Percentiles rank a stretch among this genome's conserved stretches.
Evolutionary conservation across 2,113 vertebrate genomes (phyloP).

Genomic region (Odocoileus hemionus): DNA sequence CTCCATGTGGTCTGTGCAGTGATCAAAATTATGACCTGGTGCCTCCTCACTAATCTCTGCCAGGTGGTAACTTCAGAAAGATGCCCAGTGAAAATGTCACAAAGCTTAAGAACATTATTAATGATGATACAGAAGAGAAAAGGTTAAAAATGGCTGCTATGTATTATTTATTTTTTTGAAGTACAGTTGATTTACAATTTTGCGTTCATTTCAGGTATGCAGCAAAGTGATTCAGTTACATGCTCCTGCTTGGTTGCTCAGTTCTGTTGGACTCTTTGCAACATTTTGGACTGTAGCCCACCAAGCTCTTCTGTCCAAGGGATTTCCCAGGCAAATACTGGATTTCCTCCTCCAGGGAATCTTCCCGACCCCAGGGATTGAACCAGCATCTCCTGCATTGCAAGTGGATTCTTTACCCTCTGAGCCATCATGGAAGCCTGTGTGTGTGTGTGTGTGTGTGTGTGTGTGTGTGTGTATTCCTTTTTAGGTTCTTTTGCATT

Average conservation of each 20-base stretch:
- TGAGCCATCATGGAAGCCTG: not conserved
- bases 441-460: not conserved
- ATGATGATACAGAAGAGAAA: not conserved
- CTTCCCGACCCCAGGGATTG: not conserved
- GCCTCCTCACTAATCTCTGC: not conserved
- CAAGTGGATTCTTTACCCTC: not conserved
- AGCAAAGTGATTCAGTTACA: not conserved
- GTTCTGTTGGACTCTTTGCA: not conserved
- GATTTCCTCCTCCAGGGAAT: not conserved
- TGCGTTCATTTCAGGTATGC: not conserved
- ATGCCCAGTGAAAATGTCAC: not conserved
- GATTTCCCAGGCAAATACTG: not conserved
- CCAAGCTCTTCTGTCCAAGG: not conserved
- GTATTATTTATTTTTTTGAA: not conserved
- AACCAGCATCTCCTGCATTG: not conserved
- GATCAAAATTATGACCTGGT: not conserved
- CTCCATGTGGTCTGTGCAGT: not conserved
- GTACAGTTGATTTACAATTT: not conserved
- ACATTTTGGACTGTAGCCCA: not conserved
- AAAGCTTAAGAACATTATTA: not conserved
- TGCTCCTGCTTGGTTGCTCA: not conserved
- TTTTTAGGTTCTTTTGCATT: not conserved
- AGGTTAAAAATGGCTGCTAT: not conserved
- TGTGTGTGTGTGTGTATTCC: not conserved
- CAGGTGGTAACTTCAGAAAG: not conserved